Percentiles rank a stretch among this genome's conserved stretches.
These are phyloP conservation scores for Holcopasites calliopsidis DNA, from an alignment of 1,140 invertebrate species.

Conservation along the genomic window DNA sequence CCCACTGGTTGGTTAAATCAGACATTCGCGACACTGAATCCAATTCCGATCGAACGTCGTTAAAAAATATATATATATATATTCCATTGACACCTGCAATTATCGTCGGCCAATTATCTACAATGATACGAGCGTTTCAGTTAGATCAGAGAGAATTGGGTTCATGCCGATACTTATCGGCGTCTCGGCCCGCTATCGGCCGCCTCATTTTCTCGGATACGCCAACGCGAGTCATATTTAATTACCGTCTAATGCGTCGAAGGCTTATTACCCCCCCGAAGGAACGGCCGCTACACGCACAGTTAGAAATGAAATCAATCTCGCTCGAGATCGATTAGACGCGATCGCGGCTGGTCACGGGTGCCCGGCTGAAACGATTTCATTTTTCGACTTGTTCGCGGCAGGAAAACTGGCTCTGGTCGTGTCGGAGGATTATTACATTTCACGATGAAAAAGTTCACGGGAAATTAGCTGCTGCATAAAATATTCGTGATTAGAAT, in stretches of 20 bases:
- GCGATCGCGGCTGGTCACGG: conserved; percentile 40
- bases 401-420: conserved; percentile 15
- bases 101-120: conserved; percentile 14
- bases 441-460: conserved; percentile 4
- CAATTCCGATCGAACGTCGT: neutral
- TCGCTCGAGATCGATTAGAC: conserved; percentile 54
- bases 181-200: conserved; percentile 23
- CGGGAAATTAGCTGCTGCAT: conserved; percentile 16
- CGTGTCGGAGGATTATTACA: conserved; percentile 46
- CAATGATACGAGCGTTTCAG: neutral
- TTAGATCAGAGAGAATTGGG: neutral
- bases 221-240: conserved; percentile 47
- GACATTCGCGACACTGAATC: neutral
- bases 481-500: conserved; percentile 47
- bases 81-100: conserved; percentile 17
- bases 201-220: conserved; percentile 22
- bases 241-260: conserved; percentile 47
- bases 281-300: conserved; percentile 31
- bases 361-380: conserved; percentile 52
- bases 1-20: neutral
- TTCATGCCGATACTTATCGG: conserved; percentile 34
- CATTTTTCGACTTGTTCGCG: conserved; percentile 44
- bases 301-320: conserved; percentile 59
- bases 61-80: neutral
- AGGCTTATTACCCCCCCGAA: conserved; percentile 48